Evolutionary conservation across 2,797 vertebrate genomes (phyloP).

Genomic region (Aldrovandia affinis): DNA sequence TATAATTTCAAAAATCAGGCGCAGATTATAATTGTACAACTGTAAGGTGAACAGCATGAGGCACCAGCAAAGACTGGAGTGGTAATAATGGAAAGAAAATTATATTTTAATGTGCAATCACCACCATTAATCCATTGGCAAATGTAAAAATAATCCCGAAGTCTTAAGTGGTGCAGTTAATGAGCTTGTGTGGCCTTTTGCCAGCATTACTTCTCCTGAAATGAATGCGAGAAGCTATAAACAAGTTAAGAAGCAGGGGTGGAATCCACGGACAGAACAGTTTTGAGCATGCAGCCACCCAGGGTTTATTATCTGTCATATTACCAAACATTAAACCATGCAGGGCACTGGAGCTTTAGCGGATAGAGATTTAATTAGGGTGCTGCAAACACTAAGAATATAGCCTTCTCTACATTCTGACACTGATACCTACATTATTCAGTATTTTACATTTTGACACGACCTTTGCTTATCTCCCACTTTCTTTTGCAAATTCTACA

Average conservation of each 20-base stretch:
- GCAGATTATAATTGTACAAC: not conserved
- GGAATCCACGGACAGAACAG: not conserved
- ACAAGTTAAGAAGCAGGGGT: not conserved
- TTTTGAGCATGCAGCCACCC: not conserved
- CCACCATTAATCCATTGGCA: not conserved
- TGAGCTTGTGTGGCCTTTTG: slow-evolving; percentile 10
- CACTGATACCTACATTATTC: not conserved
- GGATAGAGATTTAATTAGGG: not conserved
- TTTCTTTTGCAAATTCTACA: not conserved
- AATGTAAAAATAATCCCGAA: not conserved
- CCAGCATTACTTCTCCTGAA: not conserved
- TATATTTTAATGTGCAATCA: not conserved
- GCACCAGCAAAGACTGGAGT: not conserved
- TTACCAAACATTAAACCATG: not conserved
- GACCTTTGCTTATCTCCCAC: not conserved
- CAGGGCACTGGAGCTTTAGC: not conserved
- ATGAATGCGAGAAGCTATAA: not conserved
- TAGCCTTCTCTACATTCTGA: not conserved
- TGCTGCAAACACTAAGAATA: not conserved
- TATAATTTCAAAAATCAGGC: not conserved
- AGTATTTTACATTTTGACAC: not conserved
- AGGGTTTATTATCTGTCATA: slow-evolving; percentile 21
- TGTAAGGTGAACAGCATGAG: not conserved
- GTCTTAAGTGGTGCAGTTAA: slow-evolving; percentile 11
- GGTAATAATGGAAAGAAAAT: not conserved